Percentiles rank a stretch among this genome's conserved stretches.
phyloP scores from a whole-genome alignment of 2,797 vertebrate species.

The Carduelis carduelis region DNA sequence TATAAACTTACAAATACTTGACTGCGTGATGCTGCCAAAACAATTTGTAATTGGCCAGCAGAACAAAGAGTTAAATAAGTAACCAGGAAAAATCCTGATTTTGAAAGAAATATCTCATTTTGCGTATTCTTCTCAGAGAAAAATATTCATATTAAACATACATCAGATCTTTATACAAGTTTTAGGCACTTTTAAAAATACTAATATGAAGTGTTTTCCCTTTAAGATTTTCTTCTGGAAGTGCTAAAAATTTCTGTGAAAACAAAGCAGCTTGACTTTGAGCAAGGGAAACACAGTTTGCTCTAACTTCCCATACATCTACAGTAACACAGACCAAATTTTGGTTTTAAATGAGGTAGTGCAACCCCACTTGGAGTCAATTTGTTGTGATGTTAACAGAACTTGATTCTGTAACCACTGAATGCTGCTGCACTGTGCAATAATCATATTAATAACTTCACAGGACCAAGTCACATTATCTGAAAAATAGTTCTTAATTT shows the following conservation, averaged over 20 bases:
- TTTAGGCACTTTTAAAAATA: not conserved
- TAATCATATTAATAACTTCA: not conserved
- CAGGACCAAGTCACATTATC: not conserved
- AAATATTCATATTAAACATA: not conserved
- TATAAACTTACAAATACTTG: not conserved
- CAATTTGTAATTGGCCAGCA: not conserved
- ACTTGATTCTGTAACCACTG: not conserved
- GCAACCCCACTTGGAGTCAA: not conserved
- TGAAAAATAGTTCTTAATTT: not conserved
- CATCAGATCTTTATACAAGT: not conserved
- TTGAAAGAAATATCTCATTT: not conserved
- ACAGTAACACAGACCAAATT: not conserved
- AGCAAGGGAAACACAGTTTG: not conserved
- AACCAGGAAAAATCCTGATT: not conserved
- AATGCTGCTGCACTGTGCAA: not conserved
- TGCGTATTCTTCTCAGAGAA: not conserved
- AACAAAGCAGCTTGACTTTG: not conserved
- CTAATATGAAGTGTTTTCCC: not conserved
- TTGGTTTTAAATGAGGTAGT: not conserved
- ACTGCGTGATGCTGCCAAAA: not conserved
- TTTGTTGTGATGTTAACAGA: not conserved
- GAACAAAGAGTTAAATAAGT: not conserved
- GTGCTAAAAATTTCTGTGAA: not conserved
- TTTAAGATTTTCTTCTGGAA: not conserved
- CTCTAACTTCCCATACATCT: not conserved